Conservation (phyloP, 2,113 vertebrate species). For the Callospermophilus lateralis region DNA sequence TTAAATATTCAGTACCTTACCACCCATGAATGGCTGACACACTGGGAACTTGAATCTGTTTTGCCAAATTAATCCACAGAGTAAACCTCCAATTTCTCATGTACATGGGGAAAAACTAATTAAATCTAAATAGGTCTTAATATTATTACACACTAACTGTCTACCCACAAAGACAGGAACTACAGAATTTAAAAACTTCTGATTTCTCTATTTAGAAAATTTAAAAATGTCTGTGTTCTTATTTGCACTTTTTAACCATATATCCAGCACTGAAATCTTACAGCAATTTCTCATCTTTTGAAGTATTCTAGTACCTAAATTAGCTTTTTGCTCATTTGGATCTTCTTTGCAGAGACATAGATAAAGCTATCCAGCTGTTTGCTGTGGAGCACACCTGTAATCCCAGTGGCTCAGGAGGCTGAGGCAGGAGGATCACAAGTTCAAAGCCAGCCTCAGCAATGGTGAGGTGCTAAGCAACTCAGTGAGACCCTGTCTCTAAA, state of each 20-base stretch:
- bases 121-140: background rate
- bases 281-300: background rate
- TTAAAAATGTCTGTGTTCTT: background rate
- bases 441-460: too few species aligned
- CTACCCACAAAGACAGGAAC: background rate
- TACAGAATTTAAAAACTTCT: background rate
- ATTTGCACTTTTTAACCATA: background rate
- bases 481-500: too few species aligned
- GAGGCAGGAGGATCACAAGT: too few species aligned
- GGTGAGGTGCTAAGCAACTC: too few species aligned
- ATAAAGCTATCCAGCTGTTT: background rate
- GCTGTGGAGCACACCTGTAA: too few species aligned
- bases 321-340: background rate
- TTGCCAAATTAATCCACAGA: background rate
- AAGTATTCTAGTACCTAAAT: background rate
- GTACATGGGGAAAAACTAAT: background rate
- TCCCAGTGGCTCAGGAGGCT: too few species aligned
- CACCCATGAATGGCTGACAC: background rate
- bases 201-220: background rate
- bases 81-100: background rate
- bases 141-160: background rate
- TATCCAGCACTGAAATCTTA: background rate
- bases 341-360: background rate
- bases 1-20: background rate
- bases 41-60: background rate